Conservation (phyloP, 2,797 vertebrate species). For the Erpetoichthys calabaricus region DNA sequence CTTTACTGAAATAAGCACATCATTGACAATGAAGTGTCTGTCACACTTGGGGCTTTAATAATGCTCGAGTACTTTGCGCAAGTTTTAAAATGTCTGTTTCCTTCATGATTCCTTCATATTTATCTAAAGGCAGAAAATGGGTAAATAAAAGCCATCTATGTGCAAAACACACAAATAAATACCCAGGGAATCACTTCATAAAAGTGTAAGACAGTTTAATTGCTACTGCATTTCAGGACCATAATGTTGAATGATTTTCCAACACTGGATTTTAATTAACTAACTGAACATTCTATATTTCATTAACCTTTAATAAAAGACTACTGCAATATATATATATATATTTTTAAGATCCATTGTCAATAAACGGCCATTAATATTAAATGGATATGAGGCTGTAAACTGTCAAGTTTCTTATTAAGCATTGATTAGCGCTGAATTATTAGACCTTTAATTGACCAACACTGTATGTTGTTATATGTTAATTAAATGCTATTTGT, state of each 20-base stretch:
- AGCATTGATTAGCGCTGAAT: slow-evolving; percentile 14
- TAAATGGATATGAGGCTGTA: background rate
- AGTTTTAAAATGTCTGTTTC: too few relatives aligned
- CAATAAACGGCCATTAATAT: slow-evolving; percentile 6
- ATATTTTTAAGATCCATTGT: background rate
- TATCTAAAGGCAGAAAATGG: background rate
- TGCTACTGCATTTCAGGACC: background rate
- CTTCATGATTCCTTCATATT: too few relatives aligned
- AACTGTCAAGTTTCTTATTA: slow-evolving; percentile 3
- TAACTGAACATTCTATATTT: background rate
- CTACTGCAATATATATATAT: slow-evolving; percentile 1
- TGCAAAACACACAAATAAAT: background rate
- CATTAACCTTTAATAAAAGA: slow-evolving; percentile 5
- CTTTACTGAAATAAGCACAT: too few relatives aligned
- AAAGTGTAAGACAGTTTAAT: background rate
- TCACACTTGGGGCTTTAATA: too few relatives aligned
- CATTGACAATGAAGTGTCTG: too few relatives aligned
- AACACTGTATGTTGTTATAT: slow-evolving; percentile 14
- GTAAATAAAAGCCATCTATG: slow-evolving; percentile 4
- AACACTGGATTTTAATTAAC: background rate
- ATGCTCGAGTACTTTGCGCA: too few relatives aligned
- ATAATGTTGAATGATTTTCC: slow-evolving; percentile 2
- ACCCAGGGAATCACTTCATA: background rate
- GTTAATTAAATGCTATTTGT: slow-evolving; percentile 20
- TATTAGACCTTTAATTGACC: slow-evolving; percentile 21